Evolutionary conservation across 2,797 vertebrate species (phyloP).

Genomic region (Pangasius sanitwongsei): DNA sequence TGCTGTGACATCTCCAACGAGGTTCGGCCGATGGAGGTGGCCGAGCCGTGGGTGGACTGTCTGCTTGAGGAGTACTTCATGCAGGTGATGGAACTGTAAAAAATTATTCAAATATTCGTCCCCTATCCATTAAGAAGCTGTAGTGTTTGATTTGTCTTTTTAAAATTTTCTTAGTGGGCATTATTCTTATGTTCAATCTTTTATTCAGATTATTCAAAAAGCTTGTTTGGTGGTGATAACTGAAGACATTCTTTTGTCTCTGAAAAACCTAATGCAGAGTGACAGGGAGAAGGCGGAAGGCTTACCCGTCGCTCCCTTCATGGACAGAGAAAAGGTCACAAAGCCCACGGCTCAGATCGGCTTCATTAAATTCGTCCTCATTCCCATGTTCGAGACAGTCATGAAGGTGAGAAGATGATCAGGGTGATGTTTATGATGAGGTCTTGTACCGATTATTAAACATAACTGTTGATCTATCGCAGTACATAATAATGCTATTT

Average conservation of each 20-base stretch:
- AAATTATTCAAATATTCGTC: neutral
- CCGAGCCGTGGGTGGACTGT: constrained; percentile 93
- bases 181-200: neutral
- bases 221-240: neutral
- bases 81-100: constrained; percentile 76
- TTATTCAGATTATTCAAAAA: neutral
- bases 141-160: neutral
- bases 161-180: neutral
- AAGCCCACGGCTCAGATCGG: constrained; percentile 91
- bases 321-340: constrained; percentile 94
- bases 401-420: constrained; percentile 71
- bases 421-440: neutral
- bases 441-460: neutral
- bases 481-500: neutral
- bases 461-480: neutral
- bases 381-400: constrained; percentile 80
- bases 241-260: neutral
- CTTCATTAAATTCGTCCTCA: constrained; percentile 83
- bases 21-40: constrained; percentile 88
- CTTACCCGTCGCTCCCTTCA: constrained; percentile 91
- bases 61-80: constrained; percentile 93
- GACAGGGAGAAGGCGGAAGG: constrained; percentile 90
- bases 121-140: neutral
- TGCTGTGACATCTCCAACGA: constrained; percentile 96
- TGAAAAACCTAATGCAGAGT: constrained; percentile 71